Conservation (phyloP, 2,113 vertebrate species). For the Catharus minimus region DNA sequence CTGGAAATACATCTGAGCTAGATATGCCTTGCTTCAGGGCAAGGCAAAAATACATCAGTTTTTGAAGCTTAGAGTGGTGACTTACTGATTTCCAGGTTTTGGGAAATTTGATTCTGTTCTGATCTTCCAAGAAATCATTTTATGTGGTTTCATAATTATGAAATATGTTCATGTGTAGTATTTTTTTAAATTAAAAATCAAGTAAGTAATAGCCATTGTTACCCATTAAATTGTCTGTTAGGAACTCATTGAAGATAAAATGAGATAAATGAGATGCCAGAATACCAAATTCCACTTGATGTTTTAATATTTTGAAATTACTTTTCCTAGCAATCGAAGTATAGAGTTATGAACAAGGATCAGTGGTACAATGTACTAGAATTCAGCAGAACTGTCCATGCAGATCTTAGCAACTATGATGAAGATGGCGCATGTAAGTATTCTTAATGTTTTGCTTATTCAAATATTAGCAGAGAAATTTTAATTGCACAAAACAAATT, state of each 20-base stretch:
- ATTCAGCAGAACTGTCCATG: slow-evolving; percentile 93
- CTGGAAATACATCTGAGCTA: not conserved
- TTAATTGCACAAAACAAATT: not conserved
- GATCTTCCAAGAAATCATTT: not conserved
- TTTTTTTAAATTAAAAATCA: not conserved
- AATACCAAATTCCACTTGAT: not conserved
- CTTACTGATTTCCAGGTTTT: not conserved
- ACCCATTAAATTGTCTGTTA: not conserved
- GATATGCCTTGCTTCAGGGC: not conserved
- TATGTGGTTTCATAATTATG: not conserved
- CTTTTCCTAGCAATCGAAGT: slow-evolving; percentile 89
- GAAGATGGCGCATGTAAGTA: slow-evolving; percentile 97
- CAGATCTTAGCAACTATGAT: slow-evolving; percentile 97
- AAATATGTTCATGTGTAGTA: not conserved
- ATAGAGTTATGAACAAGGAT: slow-evolving; percentile 97
- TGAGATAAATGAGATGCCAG: not conserved
- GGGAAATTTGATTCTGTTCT: not conserved
- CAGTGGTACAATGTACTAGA: slow-evolving; percentile 98
- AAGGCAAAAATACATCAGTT: not conserved
- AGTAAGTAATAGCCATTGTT: not conserved
- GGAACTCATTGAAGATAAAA: not conserved
- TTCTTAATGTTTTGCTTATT: not conserved
- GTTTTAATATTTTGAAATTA: slow-evolving; percentile 31
- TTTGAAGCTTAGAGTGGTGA: not conserved
- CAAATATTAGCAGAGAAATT: not conserved